Evolutionary conservation across 2,797 vertebrate species (phyloP).

Genomic region (Thripadectes ignobilis): DNA sequence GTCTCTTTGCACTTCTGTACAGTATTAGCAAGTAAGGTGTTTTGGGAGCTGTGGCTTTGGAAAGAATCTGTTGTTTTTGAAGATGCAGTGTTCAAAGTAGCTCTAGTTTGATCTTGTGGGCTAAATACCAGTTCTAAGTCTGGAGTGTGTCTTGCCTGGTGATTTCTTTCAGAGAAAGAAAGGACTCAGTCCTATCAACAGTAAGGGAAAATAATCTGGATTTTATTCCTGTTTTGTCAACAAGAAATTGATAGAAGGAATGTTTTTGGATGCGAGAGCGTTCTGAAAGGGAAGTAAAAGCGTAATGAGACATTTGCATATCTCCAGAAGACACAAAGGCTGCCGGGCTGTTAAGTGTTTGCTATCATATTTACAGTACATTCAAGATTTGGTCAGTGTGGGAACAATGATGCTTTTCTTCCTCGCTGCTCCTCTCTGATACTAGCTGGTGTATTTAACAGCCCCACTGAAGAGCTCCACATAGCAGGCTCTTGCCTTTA

Average conservation of each 20-base stretch:
- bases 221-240: neutral
- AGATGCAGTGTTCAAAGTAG: neutral
- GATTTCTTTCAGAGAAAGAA: neutral
- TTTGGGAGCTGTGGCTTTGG: neutral
- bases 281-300: neutral
- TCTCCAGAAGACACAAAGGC: neutral
- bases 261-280: neutral
- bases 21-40: accelerated
- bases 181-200: neutral
- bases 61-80: neutral
- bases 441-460: neutral
- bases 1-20: neutral
- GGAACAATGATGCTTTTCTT: slow-evolving; percentile 2
- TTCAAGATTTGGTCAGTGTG: neutral
- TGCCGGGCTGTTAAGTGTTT: neutral
- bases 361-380: neutral
- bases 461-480: neutral
- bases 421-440: neutral
- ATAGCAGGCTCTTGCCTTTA: neutral
- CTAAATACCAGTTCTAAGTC: neutral
- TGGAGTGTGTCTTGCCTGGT: neutral
- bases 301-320: neutral
- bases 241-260: neutral
- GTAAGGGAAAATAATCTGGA: neutral
- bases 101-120: neutral